A percentile compares a stretch with the other conserved stretches of the same genome.
These are phyloP conservation scores for Protophormia terraenovae DNA, from an alignment of 2,888 invertebrate genomes.

Conservation along the genomic window DNA sequence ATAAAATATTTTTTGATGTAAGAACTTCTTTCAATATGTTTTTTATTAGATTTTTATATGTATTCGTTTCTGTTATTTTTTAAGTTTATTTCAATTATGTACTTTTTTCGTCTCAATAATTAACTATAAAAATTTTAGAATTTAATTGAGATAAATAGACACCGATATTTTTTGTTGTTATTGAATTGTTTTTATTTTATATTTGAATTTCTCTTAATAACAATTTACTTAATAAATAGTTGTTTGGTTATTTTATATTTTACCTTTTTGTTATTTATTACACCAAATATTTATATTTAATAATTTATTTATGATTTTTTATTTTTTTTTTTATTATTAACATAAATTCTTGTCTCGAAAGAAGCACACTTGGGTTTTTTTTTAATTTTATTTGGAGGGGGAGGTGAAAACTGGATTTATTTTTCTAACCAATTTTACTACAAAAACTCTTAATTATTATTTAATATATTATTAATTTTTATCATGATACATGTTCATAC, in stretches of 20 bases:
- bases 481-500: constrained; percentile 8
- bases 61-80: constrained; percentile 27
- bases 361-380: constrained; percentile 79
- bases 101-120: neutral
- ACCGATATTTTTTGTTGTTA: constrained; percentile 51
- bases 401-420: constrained; percentile 28
- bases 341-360: constrained; percentile 64
- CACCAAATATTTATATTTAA: constrained; percentile 25
- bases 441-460: constrained; percentile 54
- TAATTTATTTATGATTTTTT: constrained; percentile 33
- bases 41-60: neutral
- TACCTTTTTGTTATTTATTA: constrained; percentile 19
- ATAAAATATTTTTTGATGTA: neutral
- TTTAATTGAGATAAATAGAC: constrained; percentile 63
- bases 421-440: constrained; percentile 37
- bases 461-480: constrained; percentile 51
- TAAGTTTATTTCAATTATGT: constrained; percentile 1
- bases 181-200: constrained; percentile 24
- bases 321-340: constrained; percentile 17
- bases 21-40: constrained; percentile 24
- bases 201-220: constrained; percentile 13
- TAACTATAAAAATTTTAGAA: constrained; percentile 59
- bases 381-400: constrained; percentile 54
- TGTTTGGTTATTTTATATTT: neutral
- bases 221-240: constrained; percentile 20